Percentiles rank a stretch among this genome's conserved stretches.
Conservation (phyloP, 2,888 invertebrate species). For the Syritta pipiens region DNA sequence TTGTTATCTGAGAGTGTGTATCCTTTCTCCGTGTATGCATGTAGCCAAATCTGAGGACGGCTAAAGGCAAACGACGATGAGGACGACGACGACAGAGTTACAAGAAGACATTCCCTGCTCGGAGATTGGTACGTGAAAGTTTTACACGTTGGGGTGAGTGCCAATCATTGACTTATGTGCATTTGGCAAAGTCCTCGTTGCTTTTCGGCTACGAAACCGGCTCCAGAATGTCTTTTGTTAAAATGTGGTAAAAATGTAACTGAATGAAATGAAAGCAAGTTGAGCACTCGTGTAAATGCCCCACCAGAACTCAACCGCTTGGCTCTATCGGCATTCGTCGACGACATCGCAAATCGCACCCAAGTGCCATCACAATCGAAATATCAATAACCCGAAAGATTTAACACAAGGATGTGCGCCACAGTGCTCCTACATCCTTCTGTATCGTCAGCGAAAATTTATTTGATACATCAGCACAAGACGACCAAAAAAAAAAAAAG, state of each 20-base stretch:
- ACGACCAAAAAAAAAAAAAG: slow-evolving; percentile 33
- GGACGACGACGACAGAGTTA: slow-evolving; percentile 13
- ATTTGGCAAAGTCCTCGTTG: too few relatives aligned
- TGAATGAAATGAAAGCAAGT: slow-evolving; percentile 30
- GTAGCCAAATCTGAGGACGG: slow-evolving; percentile 21
- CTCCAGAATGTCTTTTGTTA: too few relatives aligned
- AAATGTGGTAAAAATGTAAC: too few relatives aligned
- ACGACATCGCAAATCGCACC: slow-evolving; percentile 64
- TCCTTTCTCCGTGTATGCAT: slow-evolving; percentile 2
- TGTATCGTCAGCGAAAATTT: slow-evolving; percentile 71
- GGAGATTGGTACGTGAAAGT: slow-evolving; percentile 26
- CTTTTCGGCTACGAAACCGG: too few relatives aligned
- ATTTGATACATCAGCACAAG: slow-evolving; percentile 72
- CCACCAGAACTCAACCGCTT: slow-evolving; percentile 9
- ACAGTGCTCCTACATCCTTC: slow-evolving; percentile 62
- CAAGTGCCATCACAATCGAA: slow-evolving; percentile 74
- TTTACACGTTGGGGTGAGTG: slow-evolving; percentile 14
- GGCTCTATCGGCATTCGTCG: slow-evolving; percentile 27
- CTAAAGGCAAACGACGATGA: slow-evolving; percentile 1
- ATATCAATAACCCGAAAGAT: slow-evolving; percentile 77
- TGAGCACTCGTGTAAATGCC: neutral
- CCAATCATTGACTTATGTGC: too few relatives aligned
- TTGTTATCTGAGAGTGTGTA: slow-evolving; percentile 43
- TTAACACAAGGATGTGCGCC: slow-evolving; percentile 72
- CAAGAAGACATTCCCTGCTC: slow-evolving; percentile 9